Base-by-base conservation (phyloP, 2,888 invertebrate species). In the Eristalis intricaria region DNA sequence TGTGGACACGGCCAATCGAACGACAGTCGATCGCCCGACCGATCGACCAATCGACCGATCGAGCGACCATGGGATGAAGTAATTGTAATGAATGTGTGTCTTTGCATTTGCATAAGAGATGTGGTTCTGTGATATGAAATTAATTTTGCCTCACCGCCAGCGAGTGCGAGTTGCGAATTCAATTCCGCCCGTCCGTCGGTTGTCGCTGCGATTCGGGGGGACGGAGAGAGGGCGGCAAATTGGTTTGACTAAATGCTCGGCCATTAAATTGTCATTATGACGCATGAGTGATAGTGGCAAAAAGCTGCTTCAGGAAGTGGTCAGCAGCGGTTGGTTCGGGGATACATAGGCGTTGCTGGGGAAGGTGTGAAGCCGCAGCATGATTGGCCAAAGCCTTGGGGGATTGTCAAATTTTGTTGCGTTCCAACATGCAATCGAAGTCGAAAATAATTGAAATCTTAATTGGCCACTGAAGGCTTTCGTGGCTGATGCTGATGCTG, bases 71-170 rank as follows among this genome's bases (percentile, higher is more conserved):
- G 78, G 66, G 83, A 83, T 86, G 86, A 86, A 86, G 86, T 86
- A 83, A 86, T 86, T 86, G 86, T 66, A 86, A 78, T 82, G 85
- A 82, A 81, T 85, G 81, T 81, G 50, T 50, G 68, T 66, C 82
- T 87, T 58, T 76, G 29, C 68, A 84, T 87, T 87, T 87, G 87
- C 87, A 87, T 87, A 87, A 87, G 79, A 83, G 87, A 84, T 87
- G 74, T 78, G 70, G 79, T 82, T 60, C 60, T 70, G 66, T 70
- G 83, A 79, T 82, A 78, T 75, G 71, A 71, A 87, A 83, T 83
- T 79, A 87, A 87, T 87, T 82, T 82, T 76, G 38, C 63, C 63
- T 78, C 56, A 19, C n/a, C 23, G 32, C 50, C 13, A n/a, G 10
- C 19, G 29, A 43, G 19, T 23, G 60, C 50, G 5, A 56, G 23